Percentiles rank a stretch among this genome's conserved stretches.
phyloP scores from a whole-genome alignment of 2,888 invertebrate genomes.

The Mythimna ferrago region DNA sequence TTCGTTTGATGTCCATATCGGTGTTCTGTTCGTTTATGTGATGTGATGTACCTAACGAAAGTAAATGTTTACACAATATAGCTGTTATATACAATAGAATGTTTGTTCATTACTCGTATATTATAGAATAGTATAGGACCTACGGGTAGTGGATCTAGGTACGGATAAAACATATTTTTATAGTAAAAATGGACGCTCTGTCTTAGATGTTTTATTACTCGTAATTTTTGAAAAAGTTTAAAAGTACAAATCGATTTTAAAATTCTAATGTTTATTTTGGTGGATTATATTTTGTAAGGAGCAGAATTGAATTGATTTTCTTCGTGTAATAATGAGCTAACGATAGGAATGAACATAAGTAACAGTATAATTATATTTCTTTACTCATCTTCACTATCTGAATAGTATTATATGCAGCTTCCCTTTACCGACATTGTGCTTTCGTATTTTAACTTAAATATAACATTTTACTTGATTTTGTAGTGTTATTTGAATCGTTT shows the following conservation, averaged over 20 bases:
- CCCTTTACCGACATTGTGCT: conserved; percentile 56
- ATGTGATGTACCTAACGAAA: conserved; percentile 47
- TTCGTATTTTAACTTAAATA: conserved; percentile 60
- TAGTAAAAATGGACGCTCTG: conserved; percentile 62
- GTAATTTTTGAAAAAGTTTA: conserved; percentile 27
- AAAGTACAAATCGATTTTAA: conserved; percentile 34
- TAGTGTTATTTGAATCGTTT: conserved; percentile 46
- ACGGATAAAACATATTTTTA: conserved; percentile 66
- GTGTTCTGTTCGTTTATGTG: conserved; percentile 48
- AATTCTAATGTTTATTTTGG: neutral
- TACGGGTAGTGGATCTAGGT: conserved; percentile 38
- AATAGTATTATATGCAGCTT: conserved; percentile 47
- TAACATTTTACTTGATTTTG: conserved; percentile 52
- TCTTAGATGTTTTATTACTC: conserved; percentile 40
- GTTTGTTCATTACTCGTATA: conserved; percentile 59
- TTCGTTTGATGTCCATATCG: conserved; percentile 41
- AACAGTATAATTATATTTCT: conserved; percentile 1
- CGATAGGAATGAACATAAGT: conserved; percentile 2
- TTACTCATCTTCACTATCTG: conserved; percentile 11
- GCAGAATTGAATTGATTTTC: neutral
- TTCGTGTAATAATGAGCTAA: neutral
- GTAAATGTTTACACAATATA: conserved; percentile 59
- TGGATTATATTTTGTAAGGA: conserved; percentile 3
- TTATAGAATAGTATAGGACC: conserved; percentile 49
- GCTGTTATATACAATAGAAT: conserved; percentile 60